These are phyloP conservation scores for Polietes domitor DNA, from an alignment of 2,888 invertebrate species.

Conservation along the genomic window DNA sequence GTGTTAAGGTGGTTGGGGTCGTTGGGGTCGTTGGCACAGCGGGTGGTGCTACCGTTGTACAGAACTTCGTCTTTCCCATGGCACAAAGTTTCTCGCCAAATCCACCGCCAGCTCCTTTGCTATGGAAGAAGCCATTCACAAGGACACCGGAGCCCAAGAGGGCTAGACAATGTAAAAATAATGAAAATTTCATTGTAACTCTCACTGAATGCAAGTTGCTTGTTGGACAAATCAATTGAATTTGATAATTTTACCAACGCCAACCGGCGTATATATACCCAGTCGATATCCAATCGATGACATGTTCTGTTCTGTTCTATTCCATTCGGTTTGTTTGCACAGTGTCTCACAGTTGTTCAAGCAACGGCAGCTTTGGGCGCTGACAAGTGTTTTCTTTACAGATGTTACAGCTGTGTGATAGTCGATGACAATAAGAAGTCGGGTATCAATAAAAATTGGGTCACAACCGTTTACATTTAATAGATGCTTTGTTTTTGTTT, in stretches of 20 bases:
- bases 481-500: too few species aligned
- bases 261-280: background rate
- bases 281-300: too few species aligned
- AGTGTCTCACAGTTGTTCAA: too few species aligned
- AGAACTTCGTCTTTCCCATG: constrained; percentile 1
- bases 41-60: background rate
- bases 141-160: background rate
- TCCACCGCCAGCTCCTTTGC: background rate
- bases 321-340: too few species aligned
- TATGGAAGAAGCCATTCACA: background rate
- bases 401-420: too few species aligned
- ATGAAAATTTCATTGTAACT: constrained; percentile 37
- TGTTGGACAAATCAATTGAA: background rate
- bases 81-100: background rate
- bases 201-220: background rate
- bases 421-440: too few species aligned
- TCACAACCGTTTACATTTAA: too few species aligned
- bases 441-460: too few species aligned
- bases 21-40: background rate
- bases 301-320: too few species aligned
- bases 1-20: background rate
- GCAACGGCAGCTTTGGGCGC: too few species aligned
- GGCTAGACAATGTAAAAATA: background rate
- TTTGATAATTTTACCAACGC: constrained; percentile 4
- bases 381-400: too few species aligned